These are phyloP conservation scores for Phortica okadai DNA, from an alignment of 2,888 invertebrate genomes.

Conservation along the genomic window DNA sequence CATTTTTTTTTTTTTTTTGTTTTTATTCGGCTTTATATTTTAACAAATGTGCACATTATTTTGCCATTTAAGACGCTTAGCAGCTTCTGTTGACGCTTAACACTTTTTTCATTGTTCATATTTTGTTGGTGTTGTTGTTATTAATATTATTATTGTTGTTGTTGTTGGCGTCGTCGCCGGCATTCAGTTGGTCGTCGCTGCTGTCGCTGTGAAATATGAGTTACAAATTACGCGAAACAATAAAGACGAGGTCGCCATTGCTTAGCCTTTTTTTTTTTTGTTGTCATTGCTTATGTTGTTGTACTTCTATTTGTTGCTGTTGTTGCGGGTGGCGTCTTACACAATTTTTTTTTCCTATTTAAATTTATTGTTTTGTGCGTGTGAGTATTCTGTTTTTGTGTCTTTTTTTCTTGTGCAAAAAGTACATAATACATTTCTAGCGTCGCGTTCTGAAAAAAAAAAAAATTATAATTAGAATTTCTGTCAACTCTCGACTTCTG, in stretches of 20 bases:
- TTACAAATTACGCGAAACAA: slow-evolving; percentile 63
- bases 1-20: background rate
- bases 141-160: background rate
- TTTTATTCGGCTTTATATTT: slow-evolving; percentile 28
- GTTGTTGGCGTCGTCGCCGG: background rate
- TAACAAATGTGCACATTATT: slow-evolving; percentile 62
- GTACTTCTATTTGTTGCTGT: slow-evolving; percentile 1
- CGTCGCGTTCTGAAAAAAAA: slow-evolving; percentile 15
- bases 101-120: slow-evolving; percentile 20
- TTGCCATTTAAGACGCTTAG: slow-evolving; percentile 44
- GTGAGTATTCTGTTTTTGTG: slow-evolving; percentile 3
- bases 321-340: slow-evolving; percentile 1
- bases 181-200: background rate
- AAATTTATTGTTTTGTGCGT: background rate
- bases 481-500: slow-evolving; percentile 26
- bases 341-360: background rate
- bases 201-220: slow-evolving; percentile 56
- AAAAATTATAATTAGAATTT: slow-evolving; percentile 24
- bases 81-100: slow-evolving; percentile 40
- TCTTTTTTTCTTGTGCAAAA: background rate
- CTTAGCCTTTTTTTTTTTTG: slow-evolving; percentile 39
- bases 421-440: slow-evolving; percentile 18
- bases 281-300: background rate
- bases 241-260: slow-evolving; percentile 58
- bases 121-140: background rate